These are phyloP conservation scores for Patella vulgata DNA, from an alignment of 1,140 invertebrate genomes.

Conservation along the genomic window DNA sequence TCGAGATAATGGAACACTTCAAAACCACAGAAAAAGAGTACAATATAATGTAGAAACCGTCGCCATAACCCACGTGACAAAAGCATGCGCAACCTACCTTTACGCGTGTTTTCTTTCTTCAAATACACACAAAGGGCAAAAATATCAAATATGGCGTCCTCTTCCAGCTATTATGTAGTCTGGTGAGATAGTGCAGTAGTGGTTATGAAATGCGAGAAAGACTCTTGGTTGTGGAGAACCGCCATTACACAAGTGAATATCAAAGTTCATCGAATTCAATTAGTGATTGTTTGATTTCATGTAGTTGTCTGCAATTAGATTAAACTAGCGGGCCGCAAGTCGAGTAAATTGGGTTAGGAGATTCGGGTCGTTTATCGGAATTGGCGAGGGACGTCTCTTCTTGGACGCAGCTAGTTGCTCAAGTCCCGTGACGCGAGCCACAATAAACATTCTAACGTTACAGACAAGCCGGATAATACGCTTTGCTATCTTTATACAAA, in stretches of 20 bases:
- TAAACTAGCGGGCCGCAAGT: conserved; percentile 21
- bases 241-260: conserved; percentile 27
- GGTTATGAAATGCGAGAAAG: too few relatives aligned
- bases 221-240: too few relatives aligned
- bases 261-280: conserved; percentile 42
- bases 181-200: too few relatives aligned
- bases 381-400: conserved; percentile 3
- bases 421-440: conserved; percentile 9
- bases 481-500: conserved; percentile 35
- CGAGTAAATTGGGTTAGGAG: conserved; percentile 28
- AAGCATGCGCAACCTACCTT: too few relatives aligned
- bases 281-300: conserved; percentile 44
- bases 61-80: too few relatives aligned
- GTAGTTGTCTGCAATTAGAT: conserved; percentile 42
- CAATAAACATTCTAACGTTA: conserved; percentile 28
- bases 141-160: too few relatives aligned
- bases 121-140: too few relatives aligned
- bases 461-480: conserved; percentile 22
- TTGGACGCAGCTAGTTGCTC: conserved; percentile 5
- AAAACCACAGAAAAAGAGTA: too few relatives aligned
- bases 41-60: too few relatives aligned
- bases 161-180: too few relatives aligned
- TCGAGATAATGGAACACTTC: too few relatives aligned
- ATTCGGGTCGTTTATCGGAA: conserved; percentile 28
- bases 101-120: too few relatives aligned